Evolutionary conservation across 1,140 invertebrate genomes (phyloP).

Genomic region (Sarcophaga peregrina): DNA sequence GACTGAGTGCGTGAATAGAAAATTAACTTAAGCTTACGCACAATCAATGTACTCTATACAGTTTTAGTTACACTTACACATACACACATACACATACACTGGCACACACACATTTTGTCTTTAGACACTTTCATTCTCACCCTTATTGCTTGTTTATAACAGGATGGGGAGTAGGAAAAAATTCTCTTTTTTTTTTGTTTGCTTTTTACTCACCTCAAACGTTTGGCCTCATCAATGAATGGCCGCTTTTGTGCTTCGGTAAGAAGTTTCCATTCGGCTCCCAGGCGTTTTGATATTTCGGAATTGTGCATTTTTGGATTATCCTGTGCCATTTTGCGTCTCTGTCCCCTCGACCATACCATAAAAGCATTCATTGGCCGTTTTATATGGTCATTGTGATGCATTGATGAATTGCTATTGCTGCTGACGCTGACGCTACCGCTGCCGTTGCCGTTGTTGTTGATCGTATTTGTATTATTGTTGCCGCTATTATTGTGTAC

Average conservation of each 20-base stretch:
- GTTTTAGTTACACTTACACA: too few species aligned
- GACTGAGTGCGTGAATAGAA: too few species aligned
- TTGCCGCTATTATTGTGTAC: conserved; percentile 42
- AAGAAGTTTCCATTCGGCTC: conserved; percentile 90
- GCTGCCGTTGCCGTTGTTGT: conserved; percentile 43
- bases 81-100: too few species aligned
- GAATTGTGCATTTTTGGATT: conserved; percentile 99
- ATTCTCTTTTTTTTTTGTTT: too few species aligned
- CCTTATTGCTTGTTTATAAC: too few species aligned
- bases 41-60: too few species aligned
- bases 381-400: conserved; percentile 80
- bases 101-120: too few species aligned
- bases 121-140: too few species aligned
- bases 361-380: conserved; percentile 94
- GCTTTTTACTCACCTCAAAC: conserved; percentile 80
- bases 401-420: conserved; percentile 25
- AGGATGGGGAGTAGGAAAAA: too few species aligned
- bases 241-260: conserved; percentile 90
- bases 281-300: conserved; percentile 91
- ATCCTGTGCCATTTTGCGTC: conserved; percentile 96
- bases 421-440: too few species aligned
- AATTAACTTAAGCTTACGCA: too few species aligned
- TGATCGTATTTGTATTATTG: conserved; percentile 43
- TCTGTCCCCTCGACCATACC: conserved; percentile 91
- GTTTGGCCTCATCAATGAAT: conserved; percentile 97